These are phyloP conservation scores for Hippocampus guttulatus DNA, from an alignment of 2,113 vertebrate species.

Conservation along the genomic window DNA sequence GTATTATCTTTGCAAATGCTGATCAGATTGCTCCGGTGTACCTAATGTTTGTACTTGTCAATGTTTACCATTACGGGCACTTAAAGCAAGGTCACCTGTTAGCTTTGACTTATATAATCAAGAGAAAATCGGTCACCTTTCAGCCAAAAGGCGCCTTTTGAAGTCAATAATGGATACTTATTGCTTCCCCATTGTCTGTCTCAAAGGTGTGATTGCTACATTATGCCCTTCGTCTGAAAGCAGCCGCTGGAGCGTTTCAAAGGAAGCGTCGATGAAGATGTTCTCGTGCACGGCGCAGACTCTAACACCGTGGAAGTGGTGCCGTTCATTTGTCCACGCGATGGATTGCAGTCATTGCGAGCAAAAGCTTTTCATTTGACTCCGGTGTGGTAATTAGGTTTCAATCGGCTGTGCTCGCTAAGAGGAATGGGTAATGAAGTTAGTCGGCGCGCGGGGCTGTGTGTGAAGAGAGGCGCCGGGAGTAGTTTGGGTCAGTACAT, in stretches of 20 bases:
- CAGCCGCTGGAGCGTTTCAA: constrained; percentile 32
- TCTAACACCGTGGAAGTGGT: constrained; percentile 44
- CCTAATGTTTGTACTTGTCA: neutral
- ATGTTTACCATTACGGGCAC: neutral
- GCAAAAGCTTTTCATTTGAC: constrained; percentile 74
- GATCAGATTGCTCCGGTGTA: neutral
- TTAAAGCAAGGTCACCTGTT: neutral
- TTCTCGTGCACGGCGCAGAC: constrained; percentile 32
- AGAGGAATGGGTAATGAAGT: constrained; percentile 73
- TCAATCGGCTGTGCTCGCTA: constrained; percentile 63
- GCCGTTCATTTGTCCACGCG: constrained; percentile 64
- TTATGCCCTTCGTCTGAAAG: constrained; percentile 32
- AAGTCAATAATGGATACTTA: neutral
- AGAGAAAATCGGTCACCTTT: neutral
- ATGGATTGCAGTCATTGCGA: constrained; percentile 66
- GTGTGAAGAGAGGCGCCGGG: constrained; percentile 22
- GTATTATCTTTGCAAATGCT: neutral
- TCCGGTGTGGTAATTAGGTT: constrained; percentile 73
- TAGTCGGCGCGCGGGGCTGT: constrained; percentile 59
- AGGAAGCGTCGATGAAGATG: constrained; percentile 43
- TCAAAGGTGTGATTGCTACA: constrained; percentile 35
- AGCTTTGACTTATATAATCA: neutral
- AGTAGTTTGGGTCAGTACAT: constrained; percentile 48
- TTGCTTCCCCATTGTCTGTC: constrained; percentile 16
- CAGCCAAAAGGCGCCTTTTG: neutral